Evolutionary conservation across 2,113 vertebrate genomes (phyloP), one percentile per base, ranked within the genome.

Genomic region (Pelmatolapia mariae): DNA sequence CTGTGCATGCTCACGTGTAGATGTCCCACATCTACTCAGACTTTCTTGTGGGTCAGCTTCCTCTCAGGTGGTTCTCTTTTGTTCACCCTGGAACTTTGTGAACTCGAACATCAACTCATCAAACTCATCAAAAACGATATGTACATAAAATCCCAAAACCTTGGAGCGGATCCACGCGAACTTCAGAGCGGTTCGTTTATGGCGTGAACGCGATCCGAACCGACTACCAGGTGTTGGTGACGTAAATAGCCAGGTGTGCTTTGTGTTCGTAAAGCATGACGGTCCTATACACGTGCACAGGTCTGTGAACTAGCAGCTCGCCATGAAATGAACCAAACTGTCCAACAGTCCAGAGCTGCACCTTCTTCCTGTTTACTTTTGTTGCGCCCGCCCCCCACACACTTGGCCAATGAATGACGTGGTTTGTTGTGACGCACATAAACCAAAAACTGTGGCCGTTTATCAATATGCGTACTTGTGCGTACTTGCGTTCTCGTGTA

Each of bases 151-250:
- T 61, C 57, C 0, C 29, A 33, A 61, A 61, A 0, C 16, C 57
- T 61, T 61, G 57, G 57, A 10, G 57, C 8, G 15, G 57, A 5
- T 61, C 16, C 56, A 57, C 56, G 5, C 24, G 1, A 26, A 57
- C 54, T 57, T 15, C 12, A 57, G 54, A 57, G 56, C 12, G 5
- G 12, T 8, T 57, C 0, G 29, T 33, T 61, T 61, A 31, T 0
- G 29, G 1, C 29, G 57, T 0, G 29, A 18, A 10, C 57, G 5
- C 8, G 57, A 61, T 19, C 16, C 2, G 0, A 10, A 61, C 57
- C 57, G 0, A 1, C 29, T 33, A 61, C 0, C 57, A 4, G 57
- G 57, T 61, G 57, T 18, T 61, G 26, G 57, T 61, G 57, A 61
- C 57, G 29, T 61, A 61, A 10, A 6, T 6, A 33, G 57, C 0